A percentile compares a stretch with the other conserved stretches of the same genome.
Conservation (phyloP, 2,797 vertebrate genomes). For the Cichlasoma orientale region DNA sequence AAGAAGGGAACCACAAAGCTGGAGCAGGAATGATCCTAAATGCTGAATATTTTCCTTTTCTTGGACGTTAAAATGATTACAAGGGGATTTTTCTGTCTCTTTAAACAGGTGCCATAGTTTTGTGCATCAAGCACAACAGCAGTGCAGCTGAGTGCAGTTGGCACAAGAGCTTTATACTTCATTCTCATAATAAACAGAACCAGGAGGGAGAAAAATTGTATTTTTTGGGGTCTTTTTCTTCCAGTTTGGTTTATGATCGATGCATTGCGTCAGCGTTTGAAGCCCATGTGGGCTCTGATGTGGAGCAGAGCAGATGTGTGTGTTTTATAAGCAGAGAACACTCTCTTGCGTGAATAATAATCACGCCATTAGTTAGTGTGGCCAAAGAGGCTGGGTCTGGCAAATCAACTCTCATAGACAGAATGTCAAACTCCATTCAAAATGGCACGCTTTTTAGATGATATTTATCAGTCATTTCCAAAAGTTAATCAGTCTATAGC, state of each 20-base stretch:
- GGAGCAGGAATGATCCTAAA: conserved; percentile 57
- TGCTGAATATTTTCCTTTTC: conserved; percentile 30
- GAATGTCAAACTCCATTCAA: background rate
- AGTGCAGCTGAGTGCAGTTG: conserved; percentile 52
- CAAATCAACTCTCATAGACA: background rate
- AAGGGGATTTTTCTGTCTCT: conserved; percentile 53
- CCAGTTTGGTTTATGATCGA: conserved; percentile 61
- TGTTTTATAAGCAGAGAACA: conserved; percentile 40
- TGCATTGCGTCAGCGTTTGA: conserved; percentile 68
- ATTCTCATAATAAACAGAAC: conserved; percentile 68
- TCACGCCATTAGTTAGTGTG: conserved; percentile 40
- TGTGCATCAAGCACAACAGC: conserved; percentile 44
- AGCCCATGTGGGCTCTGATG: conserved; percentile 56
- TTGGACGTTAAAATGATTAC: conserved; percentile 61
- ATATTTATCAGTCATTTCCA: background rate
- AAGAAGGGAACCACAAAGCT: conserved; percentile 48
- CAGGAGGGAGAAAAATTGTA: conserved; percentile 59
- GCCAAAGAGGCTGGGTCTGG: conserved; percentile 8
- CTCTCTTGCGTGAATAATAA: conserved; percentile 54
- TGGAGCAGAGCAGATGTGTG: conserved; percentile 62
- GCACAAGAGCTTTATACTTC: conserved; percentile 39
- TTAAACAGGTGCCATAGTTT: conserved; percentile 75
- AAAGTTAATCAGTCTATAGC: conserved; percentile 5
- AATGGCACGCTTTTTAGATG: background rate
- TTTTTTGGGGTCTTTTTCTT: conserved; percentile 32